Evolutionary conservation across 2,888 invertebrate species (phyloP).

Genomic region (Acanthacorydalis orientalis): DNA sequence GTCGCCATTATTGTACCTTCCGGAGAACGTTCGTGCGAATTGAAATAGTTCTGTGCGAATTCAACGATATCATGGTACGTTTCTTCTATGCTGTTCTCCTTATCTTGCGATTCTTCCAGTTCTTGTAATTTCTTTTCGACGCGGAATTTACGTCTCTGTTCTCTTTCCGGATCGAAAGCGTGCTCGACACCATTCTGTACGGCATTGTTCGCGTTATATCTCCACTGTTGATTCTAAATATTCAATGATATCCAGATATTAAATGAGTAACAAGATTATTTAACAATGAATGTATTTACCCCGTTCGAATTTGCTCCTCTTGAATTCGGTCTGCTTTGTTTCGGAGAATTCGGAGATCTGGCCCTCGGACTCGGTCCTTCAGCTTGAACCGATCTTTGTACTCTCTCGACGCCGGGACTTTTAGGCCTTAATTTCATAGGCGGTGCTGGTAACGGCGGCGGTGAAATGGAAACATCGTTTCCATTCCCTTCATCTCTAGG

Average conservation of each 20-base stretch:
- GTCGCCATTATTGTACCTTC: conserved; percentile 82
- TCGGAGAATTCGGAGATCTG: conserved; percentile 26
- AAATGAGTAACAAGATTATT: not conserved
- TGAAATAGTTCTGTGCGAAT: conserved; percentile 88
- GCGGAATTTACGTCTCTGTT: conserved; percentile 64
- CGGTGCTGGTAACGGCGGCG: conserved; percentile 30
- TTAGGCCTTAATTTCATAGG: conserved; percentile 24
- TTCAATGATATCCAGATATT: not conserved
- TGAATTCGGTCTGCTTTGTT: conserved; percentile 32
- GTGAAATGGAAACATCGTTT: conserved; percentile 19
- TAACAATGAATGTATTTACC: conserved; percentile 15
- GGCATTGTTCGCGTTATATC: conserved; percentile 14
- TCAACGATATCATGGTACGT: conserved; percentile 69
- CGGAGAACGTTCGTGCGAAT: conserved; percentile 69
- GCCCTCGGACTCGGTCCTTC: conserved; percentile 13
- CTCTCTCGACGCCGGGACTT: conserved; percentile 22
- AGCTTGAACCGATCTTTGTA: conserved; percentile 17
- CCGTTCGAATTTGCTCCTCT: conserved; percentile 28
- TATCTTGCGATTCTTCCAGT: conserved; percentile 43
- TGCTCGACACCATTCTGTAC: conserved; percentile 12
- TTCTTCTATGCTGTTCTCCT: conserved; percentile 35
- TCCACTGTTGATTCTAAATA: conserved; percentile 11
- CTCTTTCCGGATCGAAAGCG: conserved; percentile 42
- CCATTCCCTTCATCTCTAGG: conserved; percentile 39
- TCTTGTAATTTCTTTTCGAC: conserved; percentile 77